These are phyloP conservation scores for Penaeus monodon DNA, from an alignment of 2,888 invertebrate species.

Conservation along the genomic window DNA sequence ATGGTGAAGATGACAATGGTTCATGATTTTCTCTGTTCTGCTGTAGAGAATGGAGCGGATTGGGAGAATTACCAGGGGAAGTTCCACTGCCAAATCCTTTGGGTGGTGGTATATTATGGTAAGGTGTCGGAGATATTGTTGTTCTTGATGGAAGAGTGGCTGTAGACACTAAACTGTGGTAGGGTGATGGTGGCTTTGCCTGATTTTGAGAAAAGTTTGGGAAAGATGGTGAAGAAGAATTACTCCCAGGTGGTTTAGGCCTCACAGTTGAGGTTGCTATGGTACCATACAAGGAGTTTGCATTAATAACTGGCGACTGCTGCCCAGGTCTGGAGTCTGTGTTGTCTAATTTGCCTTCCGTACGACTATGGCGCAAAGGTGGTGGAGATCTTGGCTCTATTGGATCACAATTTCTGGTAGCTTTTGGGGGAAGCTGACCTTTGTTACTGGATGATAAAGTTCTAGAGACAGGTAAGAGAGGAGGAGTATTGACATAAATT, in stretches of 20 bases:
- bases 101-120: constrained; percentile 55
- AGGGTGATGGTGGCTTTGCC: constrained; percentile 37
- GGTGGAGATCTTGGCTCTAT: constrained; percentile 31
- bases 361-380: constrained; percentile 24
- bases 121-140: constrained; percentile 44
- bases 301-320: constrained; percentile 29
- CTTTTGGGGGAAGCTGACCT: constrained; percentile 31
- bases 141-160: constrained; percentile 52
- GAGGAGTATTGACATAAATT: constrained; percentile 50
- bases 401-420: constrained; percentile 20
- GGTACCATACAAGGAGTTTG: constrained; percentile 51
- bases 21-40: constrained; percentile 22
- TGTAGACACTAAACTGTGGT: constrained; percentile 13
- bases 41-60: constrained; percentile 36
- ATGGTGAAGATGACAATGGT: constrained; percentile 25
- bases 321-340: constrained; percentile 26
- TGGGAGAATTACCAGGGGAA: constrained; percentile 44
- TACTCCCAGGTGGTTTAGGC: constrained; percentile 29
- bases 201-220: constrained; percentile 23
- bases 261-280: constrained; percentile 51
- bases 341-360: constrained; percentile 32
- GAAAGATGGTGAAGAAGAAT: constrained; percentile 27
- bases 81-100: constrained; percentile 48
- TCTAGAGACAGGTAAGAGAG: constrained; percentile 17
- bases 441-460: constrained; percentile 13